Conservation (phyloP, 2,888 invertebrate genomes). For the Drosophila fungiperda region DNA sequence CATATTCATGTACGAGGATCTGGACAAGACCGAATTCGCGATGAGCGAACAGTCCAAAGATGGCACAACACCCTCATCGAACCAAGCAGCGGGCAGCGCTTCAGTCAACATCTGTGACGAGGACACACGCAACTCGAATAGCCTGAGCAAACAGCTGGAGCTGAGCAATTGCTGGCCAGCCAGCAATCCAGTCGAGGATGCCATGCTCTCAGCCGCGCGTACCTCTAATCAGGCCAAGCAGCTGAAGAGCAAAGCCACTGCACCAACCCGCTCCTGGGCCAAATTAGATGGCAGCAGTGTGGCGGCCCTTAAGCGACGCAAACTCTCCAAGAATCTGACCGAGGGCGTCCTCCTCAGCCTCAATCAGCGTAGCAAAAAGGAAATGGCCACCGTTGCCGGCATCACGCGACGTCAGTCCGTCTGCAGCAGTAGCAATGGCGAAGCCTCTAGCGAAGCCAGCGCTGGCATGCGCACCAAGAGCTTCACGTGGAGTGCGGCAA, state of each 20-base stretch:
- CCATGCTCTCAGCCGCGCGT: constrained; percentile 81
- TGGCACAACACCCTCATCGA: constrained; percentile 81
- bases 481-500: constrained; percentile 84
- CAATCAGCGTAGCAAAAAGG: constrained; percentile 74
- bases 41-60: constrained; percentile 85
- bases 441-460: constrained; percentile 66
- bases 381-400: constrained; percentile 65
- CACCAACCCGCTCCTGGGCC: constrained; percentile 66
- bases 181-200: constrained; percentile 83
- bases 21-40: constrained; percentile 86
- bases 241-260: constrained; percentile 60
- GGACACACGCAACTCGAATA: constrained; percentile 79
- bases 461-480: constrained; percentile 72
- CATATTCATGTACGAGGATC: constrained; percentile 91
- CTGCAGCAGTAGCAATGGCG: constrained; percentile 83
- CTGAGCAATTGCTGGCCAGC: constrained; percentile 77
- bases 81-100: constrained; percentile 19
- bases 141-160: constrained; percentile 75
- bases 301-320: constrained; percentile 88
- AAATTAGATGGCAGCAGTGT: constrained; percentile 74
- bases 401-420: constrained; percentile 73
- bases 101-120: constrained; percentile 71
- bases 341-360: constrained; percentile 84
- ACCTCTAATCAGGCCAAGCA: constrained; percentile 63
- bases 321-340: constrained; percentile 86